Evolutionary conservation across 1,140 invertebrate species (phyloP), one percentile per base, ranked within the genome.

Genomic region (Hesperophylax magnus): DNA sequence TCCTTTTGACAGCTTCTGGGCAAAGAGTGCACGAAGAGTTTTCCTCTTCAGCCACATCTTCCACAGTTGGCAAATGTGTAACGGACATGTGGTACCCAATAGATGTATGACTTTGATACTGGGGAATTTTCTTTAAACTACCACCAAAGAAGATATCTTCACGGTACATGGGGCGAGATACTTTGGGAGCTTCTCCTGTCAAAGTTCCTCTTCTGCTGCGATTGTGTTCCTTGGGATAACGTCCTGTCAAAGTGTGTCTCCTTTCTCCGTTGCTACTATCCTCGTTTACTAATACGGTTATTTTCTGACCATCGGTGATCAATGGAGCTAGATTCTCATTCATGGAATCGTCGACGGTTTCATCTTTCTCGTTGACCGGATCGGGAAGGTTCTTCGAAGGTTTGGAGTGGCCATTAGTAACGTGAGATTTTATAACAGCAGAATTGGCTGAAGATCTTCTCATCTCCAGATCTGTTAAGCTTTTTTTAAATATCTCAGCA

Each of bases 81-180:
- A 97, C 95, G 0, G 95, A 94, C 90, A 96, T 92, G 86, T 96
- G 95, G 86, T 96, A 97, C 17, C 93, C 94, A 14, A 96, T 88
- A 1, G 95, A 95, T 0, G 93, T 94, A 84, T 94, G 93, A 4
- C 95, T 96, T 67, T 93, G 94, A 85, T 96, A 97, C 85, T 97
- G 94, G 0, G 96, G 94, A 71, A 97, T 89, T 84, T 95, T 91
- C 24, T 92, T 92, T 76, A 97, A 89, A 78, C 95, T 97, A 0
- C 94, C 96, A n/a, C 93, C 93, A 85, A 97, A 97, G 91, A 97
- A 97, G 77, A 97, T 96, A 85, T 97, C 97, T 85, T 97, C 95
- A 80, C 96, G 91, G 87, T 97, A 96, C 85, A 97, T 91, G 18
- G 95, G 95, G 63, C 95, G 88, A 22, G 93, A 92, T 7, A 92